These are phyloP conservation scores for Habropoda laboriosa DNA, from an alignment of 1,140 invertebrate genomes.

Conservation along the genomic window DNA sequence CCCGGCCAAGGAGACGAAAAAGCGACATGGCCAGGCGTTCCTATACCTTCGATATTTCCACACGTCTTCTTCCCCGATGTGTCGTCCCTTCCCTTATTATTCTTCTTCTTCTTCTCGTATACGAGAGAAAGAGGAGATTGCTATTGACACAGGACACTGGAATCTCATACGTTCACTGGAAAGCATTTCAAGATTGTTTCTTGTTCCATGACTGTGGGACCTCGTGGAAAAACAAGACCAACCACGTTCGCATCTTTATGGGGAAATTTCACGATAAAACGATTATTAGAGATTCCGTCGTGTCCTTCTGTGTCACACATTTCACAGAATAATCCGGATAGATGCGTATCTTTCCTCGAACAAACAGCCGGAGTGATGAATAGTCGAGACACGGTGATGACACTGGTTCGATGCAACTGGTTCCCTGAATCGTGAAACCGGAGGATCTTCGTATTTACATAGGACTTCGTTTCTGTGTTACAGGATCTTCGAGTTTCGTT, in stretches of 20 bases:
- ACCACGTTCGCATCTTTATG: not conserved
- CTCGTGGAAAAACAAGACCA: not conserved
- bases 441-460: not conserved
- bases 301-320: too few species aligned
- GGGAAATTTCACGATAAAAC: not conserved
- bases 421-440: conserved; percentile 5
- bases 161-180: conserved; percentile 25
- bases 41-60: too few species aligned
- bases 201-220: not conserved
- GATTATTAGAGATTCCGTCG: too few species aligned
- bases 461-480: not conserved
- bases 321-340: not conserved
- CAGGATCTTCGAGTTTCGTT: too few species aligned
- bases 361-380: not conserved
- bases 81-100: not conserved
- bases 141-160: conserved; percentile 54
- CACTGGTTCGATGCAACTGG: conserved; percentile 13
- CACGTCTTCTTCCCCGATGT: conserved; percentile 11
- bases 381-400: not conserved
- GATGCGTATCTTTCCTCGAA: not conserved
- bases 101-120: not conserved
- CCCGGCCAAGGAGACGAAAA: conserved; percentile 8
- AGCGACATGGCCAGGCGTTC: not conserved
- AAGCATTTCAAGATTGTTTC: not conserved
- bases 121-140: conserved; percentile 46